phyloP scores from a whole-genome alignment of 2,888 invertebrate species.

The Drosophila sordidula region DNA sequence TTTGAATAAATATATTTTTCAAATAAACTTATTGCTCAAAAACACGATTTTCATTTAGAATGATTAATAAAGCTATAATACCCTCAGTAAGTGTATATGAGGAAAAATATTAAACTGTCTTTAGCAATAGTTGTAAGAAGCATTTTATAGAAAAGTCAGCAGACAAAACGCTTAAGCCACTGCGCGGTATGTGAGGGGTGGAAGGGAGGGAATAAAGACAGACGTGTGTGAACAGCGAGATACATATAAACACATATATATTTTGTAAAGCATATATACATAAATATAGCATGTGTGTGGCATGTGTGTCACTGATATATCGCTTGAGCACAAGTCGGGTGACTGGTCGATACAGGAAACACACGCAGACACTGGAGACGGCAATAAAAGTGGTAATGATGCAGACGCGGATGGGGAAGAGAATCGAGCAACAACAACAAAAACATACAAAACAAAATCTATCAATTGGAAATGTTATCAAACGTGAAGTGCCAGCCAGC shows the following conservation, averaged over 20 bases:
- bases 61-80: background rate
- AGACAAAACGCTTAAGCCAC: constrained; percentile 41
- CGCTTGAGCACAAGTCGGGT: constrained; percentile 31
- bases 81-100: constrained; percentile 15
- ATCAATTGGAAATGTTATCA: constrained; percentile 46
- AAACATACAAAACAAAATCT: constrained; percentile 1
- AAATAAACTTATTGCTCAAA: too few relatives aligned
- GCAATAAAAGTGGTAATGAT: constrained; percentile 76
- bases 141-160: constrained; percentile 39
- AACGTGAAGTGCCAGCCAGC: constrained; percentile 32
- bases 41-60: background rate
- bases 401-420: constrained; percentile 32
- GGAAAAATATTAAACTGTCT: constrained; percentile 33
- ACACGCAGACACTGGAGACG: constrained; percentile 58
- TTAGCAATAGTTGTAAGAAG: constrained; percentile 34
- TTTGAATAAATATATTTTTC: too few relatives aligned
- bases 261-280: constrained; percentile 14
- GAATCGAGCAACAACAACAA: background rate
- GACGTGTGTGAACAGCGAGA: constrained; percentile 18
- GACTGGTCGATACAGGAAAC: constrained; percentile 69
- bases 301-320: constrained; percentile 65
- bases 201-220: background rate
- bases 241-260: constrained; percentile 4
- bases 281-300: constrained; percentile 1
- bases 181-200: constrained; percentile 2